These are phyloP conservation scores for Laspeyria flexula DNA, from an alignment of 2,888 invertebrate genomes.

Conservation along the genomic window DNA sequence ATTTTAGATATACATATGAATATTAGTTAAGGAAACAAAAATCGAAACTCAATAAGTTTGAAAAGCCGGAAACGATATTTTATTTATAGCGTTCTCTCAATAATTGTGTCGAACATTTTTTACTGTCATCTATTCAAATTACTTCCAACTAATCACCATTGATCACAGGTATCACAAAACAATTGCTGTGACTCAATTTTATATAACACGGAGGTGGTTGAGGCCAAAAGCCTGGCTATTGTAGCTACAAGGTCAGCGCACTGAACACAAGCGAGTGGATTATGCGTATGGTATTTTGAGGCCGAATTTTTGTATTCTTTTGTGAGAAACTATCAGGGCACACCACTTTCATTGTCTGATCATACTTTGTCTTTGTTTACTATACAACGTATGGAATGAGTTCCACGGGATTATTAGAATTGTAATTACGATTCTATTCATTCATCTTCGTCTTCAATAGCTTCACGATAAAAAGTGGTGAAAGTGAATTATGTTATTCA, in stretches of 20 bases:
- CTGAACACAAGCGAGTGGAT: conserved; percentile 57
- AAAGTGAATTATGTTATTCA: conserved; percentile 15
- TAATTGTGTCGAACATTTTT: not conserved
- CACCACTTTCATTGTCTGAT: conserved; percentile 19
- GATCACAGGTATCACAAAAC: conserved; percentile 34
- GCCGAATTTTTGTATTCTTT: conserved; percentile 60
- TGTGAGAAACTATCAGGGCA: conserved; percentile 50
- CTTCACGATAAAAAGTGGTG: conserved; percentile 9
- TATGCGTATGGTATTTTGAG: conserved; percentile 62
- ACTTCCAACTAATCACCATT: conserved; percentile 27
- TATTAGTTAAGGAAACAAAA: not conserved
- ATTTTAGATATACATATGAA: too few relatives aligned
- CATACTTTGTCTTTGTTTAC: conserved; percentile 23
- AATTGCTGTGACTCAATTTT: conserved; percentile 45
- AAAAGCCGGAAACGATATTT: not conserved
- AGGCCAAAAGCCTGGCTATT: conserved; percentile 61
- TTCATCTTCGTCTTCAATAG: conserved; percentile 2
- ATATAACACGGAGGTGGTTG: conserved; percentile 44
- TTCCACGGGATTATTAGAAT: conserved; percentile 8
- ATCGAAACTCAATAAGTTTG: not conserved
- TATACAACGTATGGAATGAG: conserved; percentile 5
- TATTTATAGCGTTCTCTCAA: not conserved
- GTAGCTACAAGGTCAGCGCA: conserved; percentile 77
- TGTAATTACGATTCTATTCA: not conserved
- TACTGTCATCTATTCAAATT: not conserved